A percentile compares a stretch with the other conserved stretches of the same genome.
Conservation (phyloP, 64 coral and sea anemone genomes). For the Pocillopora verrucosa region DNA sequence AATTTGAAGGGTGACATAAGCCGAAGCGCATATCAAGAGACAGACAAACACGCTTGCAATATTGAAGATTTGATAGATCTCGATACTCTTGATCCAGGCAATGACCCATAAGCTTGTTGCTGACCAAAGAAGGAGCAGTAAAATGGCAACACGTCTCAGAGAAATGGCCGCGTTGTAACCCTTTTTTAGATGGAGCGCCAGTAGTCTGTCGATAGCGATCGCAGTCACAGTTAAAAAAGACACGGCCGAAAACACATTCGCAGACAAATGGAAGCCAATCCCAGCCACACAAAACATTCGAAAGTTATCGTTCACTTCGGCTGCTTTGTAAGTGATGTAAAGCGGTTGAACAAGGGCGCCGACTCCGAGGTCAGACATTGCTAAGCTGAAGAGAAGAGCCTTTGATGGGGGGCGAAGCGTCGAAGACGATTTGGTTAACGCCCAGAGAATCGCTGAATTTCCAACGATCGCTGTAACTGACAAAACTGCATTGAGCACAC, state of each 20-base stretch:
- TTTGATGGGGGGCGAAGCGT: constrained; percentile 19
- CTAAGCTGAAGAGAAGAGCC: constrained; percentile 4
- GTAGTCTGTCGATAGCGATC: neutral
- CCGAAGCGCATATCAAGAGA: neutral
- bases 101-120: constrained; percentile 11
- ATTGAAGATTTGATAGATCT: constrained; percentile 23
- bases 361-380: constrained; percentile 18
- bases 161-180: neutral
- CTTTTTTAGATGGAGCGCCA: neutral
- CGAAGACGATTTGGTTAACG: neutral
- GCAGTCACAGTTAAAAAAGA: constrained; percentile 35
- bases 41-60: neutral
- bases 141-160: neutral
- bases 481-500: constrained; percentile 6
- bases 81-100: constrained; percentile 11
- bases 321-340: constrained; percentile 20
- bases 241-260: constrained; percentile 29
- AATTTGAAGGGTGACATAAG: constrained; percentile 28
- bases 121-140: neutral
- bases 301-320: constrained; percentile 18
- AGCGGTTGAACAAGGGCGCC: neutral
- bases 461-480: constrained; percentile 9
- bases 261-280: constrained; percentile 8
- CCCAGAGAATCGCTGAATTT: constrained; percentile 21
- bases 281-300: constrained; percentile 15